These are phyloP conservation scores for Dryocosmus kuriphilus DNA, from an alignment of 2,888 invertebrate genomes.

Conservation along the genomic window DNA sequence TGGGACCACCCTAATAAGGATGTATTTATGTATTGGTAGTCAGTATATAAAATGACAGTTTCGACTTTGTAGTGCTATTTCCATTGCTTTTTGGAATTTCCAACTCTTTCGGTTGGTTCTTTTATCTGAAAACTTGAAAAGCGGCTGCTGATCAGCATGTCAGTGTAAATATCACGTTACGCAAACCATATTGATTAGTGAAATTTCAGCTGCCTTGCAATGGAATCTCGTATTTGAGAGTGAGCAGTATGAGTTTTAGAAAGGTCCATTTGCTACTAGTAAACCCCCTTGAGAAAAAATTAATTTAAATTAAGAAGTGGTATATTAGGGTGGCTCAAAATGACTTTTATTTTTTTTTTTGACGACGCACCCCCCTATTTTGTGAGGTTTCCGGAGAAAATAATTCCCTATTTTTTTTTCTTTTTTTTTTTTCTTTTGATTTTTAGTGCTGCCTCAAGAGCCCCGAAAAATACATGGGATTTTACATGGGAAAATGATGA, in stretches of 20 bases:
- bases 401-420: no score
- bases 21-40: neutral
- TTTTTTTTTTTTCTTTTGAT: no score
- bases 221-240: constrained; percentile 15
- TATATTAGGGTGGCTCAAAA: no score
- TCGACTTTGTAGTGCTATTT: no score
- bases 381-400: no score
- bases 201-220: constrained; percentile 9
- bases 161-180: constrained; percentile 25
- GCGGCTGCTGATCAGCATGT: constrained; percentile 5
- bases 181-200: constrained; percentile 16
- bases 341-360: no score
- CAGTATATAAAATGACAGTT: no score
- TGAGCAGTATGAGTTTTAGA: neutral
- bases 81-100: neutral
- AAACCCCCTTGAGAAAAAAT: neutral
- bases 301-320: neutral
- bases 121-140: constrained; percentile 21
- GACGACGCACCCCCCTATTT: no score
- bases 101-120: neutral
- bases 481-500: no score
- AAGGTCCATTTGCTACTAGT: neutral
- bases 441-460: no score
- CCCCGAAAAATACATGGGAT: no score
- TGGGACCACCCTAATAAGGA: no score